Base-by-base conservation (phyloP, 1,140 invertebrate species). In the Drosophila subobscura region DNA sequence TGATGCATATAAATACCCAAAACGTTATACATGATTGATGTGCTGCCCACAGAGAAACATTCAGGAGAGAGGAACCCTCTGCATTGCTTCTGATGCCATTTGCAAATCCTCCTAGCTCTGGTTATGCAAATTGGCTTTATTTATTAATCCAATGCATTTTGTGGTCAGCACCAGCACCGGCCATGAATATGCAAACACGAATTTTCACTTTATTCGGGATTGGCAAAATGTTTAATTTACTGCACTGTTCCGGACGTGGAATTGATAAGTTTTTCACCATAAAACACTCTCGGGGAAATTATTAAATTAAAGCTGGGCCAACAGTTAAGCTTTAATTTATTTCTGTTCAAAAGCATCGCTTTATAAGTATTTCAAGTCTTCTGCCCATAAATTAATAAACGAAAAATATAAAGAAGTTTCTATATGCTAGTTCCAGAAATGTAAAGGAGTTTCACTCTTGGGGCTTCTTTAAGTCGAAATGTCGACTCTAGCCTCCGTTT, bases 11-110 rank as follows among this genome's bases (percentile, higher is more conserved):
- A 52, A 77, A 57, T 76, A 51, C 37, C 47, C 37, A 47, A 63
- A 57, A 49, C 33, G 37, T 64, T 60, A 52, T 86, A 54, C 73
- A 86, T 81, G 68, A 86, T 77, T 77, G 73, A 85, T 86, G 67
- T 37, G 20, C 51, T 56, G 58, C 40, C 20, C 40, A 37, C 25
- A 44, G 5, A 60, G 40, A 50, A 33, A 37, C 33, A 51, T 51
- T 47, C 23, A 42, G 23, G 22, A 25, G 27, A 55, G 20, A 16
- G 7, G 20, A 44, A 52, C 20, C 50, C 16, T 52, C n/a, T 52
- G 27, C 12, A 23, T 27, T 20, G 29, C 14, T 50, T 29, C 10
- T 46, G 25, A 16, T 44, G 33, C 20, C 53, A 53, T 74, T 52
- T 45, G 52, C 47, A 64, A 47, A 44, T 20, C 33, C 57, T 58